phyloP scores from a whole-genome alignment of 2,888 invertebrate species.

The Itoplectis maculator region DNA sequence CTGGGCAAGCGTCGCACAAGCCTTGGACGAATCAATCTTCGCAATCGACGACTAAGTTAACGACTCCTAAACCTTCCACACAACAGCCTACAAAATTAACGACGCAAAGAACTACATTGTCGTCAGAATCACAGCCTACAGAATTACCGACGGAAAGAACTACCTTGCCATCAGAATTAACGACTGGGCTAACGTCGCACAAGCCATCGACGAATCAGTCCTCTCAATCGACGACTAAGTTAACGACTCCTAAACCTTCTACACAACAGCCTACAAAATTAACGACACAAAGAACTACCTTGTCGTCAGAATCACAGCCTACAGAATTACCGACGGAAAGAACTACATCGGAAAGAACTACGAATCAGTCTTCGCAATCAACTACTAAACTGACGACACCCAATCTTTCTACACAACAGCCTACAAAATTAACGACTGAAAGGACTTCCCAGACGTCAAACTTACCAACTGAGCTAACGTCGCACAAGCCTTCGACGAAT shows the following conservation, averaged over 20 bases:
- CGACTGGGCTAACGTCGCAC: neutral
- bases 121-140: neutral
- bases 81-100: neutral
- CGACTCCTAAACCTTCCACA: neutral
- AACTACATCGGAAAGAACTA: neutral
- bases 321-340: neutral
- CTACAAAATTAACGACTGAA: neutral
- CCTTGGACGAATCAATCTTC: neutral
- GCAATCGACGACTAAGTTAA: neutral
- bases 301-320: neutral
- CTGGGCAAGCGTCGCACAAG: neutral
- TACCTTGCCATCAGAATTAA: neutral
- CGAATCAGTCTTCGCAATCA: too few relatives aligned
- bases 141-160: neutral
- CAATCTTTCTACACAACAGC: neutral
- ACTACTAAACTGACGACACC: neutral
- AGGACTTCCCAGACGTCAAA: neutral
- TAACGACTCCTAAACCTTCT: neutral
- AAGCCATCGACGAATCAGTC: constrained; percentile 5
- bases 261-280: neutral
- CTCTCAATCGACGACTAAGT: neutral
- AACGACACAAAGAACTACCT: neutral
- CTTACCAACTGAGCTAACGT: neutral
- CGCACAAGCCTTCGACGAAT: neutral
- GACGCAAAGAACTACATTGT: neutral